Percentiles rank a stretch among this genome's conserved stretches.
Evolutionary conservation across 2,888 invertebrate genomes (phyloP).

Genomic region (Cybosia mesomella): DNA sequence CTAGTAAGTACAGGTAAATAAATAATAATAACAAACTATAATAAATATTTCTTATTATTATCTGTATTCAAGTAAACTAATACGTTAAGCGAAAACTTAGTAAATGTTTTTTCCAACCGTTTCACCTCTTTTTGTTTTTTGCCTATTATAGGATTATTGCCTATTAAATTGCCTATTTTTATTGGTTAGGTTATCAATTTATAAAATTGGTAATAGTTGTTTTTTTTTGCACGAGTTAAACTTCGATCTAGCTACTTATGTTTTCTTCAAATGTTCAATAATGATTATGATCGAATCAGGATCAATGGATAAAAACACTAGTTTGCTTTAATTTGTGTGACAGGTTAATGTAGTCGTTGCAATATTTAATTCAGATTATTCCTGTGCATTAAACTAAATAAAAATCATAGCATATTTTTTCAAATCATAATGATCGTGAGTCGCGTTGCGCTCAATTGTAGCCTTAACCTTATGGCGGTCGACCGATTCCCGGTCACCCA

Average conservation of each 20-base stretch:
- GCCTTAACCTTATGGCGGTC: neutral
- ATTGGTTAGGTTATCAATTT: too few species aligned
- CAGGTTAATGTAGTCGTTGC: neutral
- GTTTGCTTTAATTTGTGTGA: neutral
- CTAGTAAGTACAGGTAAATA: too few species aligned
- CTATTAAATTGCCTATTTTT: too few species aligned
- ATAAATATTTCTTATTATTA: too few species aligned
- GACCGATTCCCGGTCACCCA: slow-evolving; percentile 7
- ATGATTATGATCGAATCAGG: neutral
- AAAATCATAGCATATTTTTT: neutral
- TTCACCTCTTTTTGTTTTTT: too few species aligned
- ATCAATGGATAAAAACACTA: neutral
- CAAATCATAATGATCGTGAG: neutral
- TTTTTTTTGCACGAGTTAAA: neutral
- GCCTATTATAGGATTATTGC: too few species aligned
- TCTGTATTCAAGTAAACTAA: too few species aligned
- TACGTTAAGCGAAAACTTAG: too few species aligned
- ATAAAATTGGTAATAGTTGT: too few species aligned
- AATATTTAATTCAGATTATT: neutral
- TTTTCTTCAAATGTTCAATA: neutral
- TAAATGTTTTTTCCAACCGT: too few species aligned
- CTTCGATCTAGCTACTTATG: neutral
- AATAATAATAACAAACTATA: too few species aligned
- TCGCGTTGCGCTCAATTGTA: neutral
- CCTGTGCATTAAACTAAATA: neutral